Evolutionary conservation across 2,797 vertebrate genomes (phyloP).

Genomic region (Emydoidea blandingii): DNA sequence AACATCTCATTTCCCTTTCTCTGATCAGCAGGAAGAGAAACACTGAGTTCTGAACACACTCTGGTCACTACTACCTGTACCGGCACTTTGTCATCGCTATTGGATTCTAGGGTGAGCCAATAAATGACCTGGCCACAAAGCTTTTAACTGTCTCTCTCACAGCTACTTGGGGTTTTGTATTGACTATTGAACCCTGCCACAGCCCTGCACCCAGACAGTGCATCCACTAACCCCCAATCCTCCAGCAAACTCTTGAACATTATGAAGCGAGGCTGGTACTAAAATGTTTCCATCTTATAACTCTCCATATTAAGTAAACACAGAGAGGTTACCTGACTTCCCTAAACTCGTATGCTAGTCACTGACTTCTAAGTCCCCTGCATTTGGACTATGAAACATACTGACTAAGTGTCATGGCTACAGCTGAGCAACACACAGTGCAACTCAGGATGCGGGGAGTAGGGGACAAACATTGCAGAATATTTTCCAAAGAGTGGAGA

Average conservation of each 20-base stretch:
- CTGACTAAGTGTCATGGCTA: not conserved
- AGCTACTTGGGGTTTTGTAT: rapidly evolving
- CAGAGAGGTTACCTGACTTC: not conserved
- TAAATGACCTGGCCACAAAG: not conserved
- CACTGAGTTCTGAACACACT: not conserved
- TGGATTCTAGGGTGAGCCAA: not conserved
- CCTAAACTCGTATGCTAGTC: not conserved
- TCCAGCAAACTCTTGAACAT: not conserved
- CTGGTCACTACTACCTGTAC: not conserved
- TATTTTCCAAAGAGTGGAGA: not conserved
- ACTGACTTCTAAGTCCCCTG: not conserved
- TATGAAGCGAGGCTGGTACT: not conserved
- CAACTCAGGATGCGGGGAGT: not conserved
- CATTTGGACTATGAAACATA: not conserved
- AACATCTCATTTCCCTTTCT: not conserved
- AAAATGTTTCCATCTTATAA: not conserved
- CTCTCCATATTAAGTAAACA: not conserved
- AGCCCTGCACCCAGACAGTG: not conserved
- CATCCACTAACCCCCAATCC: not conserved
- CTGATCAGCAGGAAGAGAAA: not conserved
- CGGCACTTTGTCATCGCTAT: not conserved
- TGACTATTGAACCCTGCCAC: not conserved
- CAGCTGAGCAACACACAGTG: rapidly evolving
- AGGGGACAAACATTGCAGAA: not conserved
- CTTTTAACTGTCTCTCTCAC: rapidly evolving